Conservation (phyloP, 2,113 vertebrate genomes). For the Anser cygnoides region DNA sequence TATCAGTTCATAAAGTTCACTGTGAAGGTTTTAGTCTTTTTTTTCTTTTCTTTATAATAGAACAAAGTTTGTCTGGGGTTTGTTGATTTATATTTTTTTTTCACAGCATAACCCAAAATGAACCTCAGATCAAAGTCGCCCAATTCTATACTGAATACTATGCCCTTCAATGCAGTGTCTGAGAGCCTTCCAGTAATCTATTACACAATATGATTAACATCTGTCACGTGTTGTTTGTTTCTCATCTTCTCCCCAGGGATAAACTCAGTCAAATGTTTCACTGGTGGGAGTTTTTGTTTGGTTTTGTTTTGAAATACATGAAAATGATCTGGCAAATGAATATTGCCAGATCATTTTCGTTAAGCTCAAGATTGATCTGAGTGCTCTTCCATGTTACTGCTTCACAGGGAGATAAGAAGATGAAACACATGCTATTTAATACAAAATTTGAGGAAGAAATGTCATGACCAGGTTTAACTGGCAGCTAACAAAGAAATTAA, state of each 20-base stretch:
- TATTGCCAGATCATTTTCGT: slow-evolving; percentile 37
- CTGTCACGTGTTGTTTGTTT: slow-evolving; percentile 28
- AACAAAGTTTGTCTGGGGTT: not conserved
- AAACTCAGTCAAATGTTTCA: slow-evolving; percentile 4
- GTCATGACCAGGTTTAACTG: not conserved
- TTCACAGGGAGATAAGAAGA: not conserved
- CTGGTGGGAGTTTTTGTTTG: not conserved
- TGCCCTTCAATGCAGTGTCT: not conserved
- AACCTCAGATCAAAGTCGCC: slow-evolving; percentile 43
- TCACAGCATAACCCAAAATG: slow-evolving; percentile 1
- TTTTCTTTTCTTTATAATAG: not conserved
- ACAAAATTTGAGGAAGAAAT: not conserved
- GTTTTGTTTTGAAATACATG: slow-evolving; percentile 10
- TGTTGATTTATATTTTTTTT: not conserved
- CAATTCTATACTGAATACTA: not conserved
- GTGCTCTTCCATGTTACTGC: not conserved
- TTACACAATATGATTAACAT: slow-evolving; percentile 5
- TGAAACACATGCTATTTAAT: not conserved
- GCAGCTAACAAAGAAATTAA: not conserved
- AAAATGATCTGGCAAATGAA: slow-evolving; percentile 4
- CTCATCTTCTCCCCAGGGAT: slow-evolving; percentile 39
- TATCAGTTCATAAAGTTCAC: not conserved
- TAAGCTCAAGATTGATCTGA: slow-evolving; percentile 17
- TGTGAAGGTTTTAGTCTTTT: not conserved
- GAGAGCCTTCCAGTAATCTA: slow-evolving; percentile 5